Evolutionary conservation across 2,113 vertebrate species (phyloP).

Genomic region (Pipa parva): DNA sequence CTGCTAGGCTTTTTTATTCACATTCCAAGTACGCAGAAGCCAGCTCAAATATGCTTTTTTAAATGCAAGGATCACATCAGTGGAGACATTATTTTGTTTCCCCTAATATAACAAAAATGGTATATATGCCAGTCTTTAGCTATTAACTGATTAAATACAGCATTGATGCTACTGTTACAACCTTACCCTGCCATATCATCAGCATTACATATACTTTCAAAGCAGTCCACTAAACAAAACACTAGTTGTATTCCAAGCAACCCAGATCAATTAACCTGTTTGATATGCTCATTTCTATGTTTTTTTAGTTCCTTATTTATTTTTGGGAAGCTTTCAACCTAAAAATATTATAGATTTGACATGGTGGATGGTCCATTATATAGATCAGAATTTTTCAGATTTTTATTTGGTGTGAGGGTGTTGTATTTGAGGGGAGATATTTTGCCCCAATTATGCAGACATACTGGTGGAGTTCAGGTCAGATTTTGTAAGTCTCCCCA

Average conservation of each 20-base stretch:
- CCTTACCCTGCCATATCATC: neutral
- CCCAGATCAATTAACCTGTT: no score
- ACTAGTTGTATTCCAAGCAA: neutral
- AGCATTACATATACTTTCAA: neutral
- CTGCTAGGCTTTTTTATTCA: neutral
- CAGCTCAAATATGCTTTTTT: neutral
- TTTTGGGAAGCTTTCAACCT: no score
- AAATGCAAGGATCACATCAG: neutral
- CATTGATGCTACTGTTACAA: neutral
- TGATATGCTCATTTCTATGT: no score
- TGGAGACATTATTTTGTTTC: slow-evolving; percentile 46
- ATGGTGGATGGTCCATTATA: no score
- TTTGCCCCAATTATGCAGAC: no score
- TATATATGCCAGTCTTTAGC: slow-evolving; percentile 45
- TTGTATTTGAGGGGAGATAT: no score
- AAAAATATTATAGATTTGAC: no score
- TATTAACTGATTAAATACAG: slow-evolving; percentile 9
- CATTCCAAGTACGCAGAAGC: neutral
- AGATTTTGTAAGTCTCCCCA: no score
- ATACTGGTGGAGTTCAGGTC: no score
- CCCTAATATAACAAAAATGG: slow-evolving; percentile 48
- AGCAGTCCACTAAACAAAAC: neutral
- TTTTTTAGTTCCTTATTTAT: no score
- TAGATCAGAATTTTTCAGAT: no score
- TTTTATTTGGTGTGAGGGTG: no score